A percentile compares a stretch with the other conserved stretches of the same genome.
Evolutionary conservation across 2,888 invertebrate genomes (phyloP).

Genomic region (Gonocerus acuteangulatus): DNA sequence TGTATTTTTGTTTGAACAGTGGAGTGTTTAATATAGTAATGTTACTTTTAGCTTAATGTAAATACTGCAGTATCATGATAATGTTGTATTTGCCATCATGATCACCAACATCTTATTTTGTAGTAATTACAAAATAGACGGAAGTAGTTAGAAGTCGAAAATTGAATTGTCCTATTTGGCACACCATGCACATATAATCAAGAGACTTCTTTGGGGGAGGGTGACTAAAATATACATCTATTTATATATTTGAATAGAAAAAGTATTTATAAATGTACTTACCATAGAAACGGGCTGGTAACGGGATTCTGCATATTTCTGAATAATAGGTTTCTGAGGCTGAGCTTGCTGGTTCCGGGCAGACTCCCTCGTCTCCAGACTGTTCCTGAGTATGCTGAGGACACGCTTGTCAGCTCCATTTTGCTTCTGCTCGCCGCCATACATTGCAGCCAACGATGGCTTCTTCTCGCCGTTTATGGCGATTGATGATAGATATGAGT

Average conservation of each 20-base stretch:
- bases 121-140: no score
- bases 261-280: constrained; percentile 1
- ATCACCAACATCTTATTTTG: no score
- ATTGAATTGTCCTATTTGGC: no score
- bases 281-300: constrained; percentile 3
- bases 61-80: no score
- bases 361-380: constrained; percentile 57
- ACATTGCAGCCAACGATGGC: constrained; percentile 35
- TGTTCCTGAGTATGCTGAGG: constrained; percentile 62
- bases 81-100: no score
- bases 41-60: no score
- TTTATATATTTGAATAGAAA: no score
- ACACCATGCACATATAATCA: no score
- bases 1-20: no score
- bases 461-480: constrained; percentile 23
- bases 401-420: constrained; percentile 51
- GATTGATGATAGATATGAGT: constrained; percentile 41
- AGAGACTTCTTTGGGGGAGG: neutral
- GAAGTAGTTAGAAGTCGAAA: no score
- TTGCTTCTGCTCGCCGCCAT: constrained; percentile 16
- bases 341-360: constrained; percentile 46
- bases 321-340: neutral
- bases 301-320: neutral
- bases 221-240: no score
- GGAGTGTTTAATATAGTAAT: no score